These are phyloP conservation scores for Sipha flava DNA, from an alignment of 1,140 invertebrate species.

Conservation along the genomic window DNA sequence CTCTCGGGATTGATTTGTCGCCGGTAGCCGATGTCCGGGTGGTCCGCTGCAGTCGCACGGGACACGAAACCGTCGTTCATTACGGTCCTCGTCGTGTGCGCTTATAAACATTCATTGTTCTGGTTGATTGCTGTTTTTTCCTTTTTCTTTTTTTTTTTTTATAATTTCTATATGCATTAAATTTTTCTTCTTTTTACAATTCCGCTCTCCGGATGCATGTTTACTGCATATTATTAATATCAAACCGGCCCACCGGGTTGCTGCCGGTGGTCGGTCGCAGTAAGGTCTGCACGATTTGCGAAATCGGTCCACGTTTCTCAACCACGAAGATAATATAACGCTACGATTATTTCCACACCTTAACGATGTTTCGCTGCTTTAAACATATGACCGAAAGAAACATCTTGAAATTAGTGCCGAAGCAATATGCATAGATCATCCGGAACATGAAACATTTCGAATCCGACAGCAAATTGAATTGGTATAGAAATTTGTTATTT, in stretches of 20 bases:
- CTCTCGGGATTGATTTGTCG: conserved; percentile 30
- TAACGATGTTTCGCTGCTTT: too few relatives aligned
- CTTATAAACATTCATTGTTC: neutral
- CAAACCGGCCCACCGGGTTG: neutral
- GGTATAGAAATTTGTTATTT: too few relatives aligned
- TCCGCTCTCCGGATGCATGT: neutral
- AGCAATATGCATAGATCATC: too few relatives aligned
- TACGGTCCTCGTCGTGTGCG: neutral
- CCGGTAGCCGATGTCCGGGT: conserved; percentile 12
- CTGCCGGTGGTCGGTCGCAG: neutral
- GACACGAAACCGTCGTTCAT: conserved; percentile 24
- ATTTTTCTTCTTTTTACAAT: neutral
- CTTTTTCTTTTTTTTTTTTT: neutral
- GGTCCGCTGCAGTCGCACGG: neutral
- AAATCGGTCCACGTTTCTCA: neutral
- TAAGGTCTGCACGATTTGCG: neutral
- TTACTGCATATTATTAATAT: neutral
- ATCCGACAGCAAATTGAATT: too few relatives aligned
- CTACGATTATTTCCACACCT: too few relatives aligned
- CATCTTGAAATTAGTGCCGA: too few relatives aligned
- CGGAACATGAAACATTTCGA: too few relatives aligned
- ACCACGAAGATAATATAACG: neutral
- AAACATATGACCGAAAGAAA: too few relatives aligned
- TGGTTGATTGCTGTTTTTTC: neutral
- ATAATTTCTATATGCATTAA: neutral